Conservation (phyloP, 2,797 vertebrate species). For the Syngnathus rostellatus region DNA sequence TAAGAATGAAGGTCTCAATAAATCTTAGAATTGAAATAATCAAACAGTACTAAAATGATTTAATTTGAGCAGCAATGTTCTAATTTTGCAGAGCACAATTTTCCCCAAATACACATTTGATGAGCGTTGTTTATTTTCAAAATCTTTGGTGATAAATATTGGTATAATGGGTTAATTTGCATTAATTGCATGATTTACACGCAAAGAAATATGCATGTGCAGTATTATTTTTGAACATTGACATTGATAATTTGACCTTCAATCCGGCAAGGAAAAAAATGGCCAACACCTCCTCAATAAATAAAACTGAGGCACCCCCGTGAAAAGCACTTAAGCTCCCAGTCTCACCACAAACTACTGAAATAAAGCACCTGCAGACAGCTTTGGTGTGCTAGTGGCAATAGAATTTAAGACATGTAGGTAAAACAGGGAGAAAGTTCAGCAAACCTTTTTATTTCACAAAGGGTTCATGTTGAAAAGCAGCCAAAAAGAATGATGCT, state of each 20-base stretch:
- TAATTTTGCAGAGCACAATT: too few relatives aligned
- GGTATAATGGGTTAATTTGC: too few relatives aligned
- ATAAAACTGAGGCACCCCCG: neutral
- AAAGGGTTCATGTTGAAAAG: neutral
- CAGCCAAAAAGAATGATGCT: neutral
- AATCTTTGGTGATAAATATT: too few relatives aligned
- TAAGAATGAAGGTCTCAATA: too few relatives aligned
- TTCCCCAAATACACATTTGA: too few relatives aligned
- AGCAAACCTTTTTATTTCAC: neutral
- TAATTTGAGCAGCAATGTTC: too few relatives aligned
- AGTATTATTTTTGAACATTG: neutral
- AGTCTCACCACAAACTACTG: neutral
- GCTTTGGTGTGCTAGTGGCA: neutral
- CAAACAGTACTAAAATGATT: too few relatives aligned
- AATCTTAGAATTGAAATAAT: too few relatives aligned
- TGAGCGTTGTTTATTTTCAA: too few relatives aligned
- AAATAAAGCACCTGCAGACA: neutral
- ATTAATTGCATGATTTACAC: too few relatives aligned
- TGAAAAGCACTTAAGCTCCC: constrained; percentile 2
- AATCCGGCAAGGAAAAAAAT: neutral
- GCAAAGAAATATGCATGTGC: neutral
- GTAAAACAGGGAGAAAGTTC: neutral
- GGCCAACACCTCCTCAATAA: neutral
- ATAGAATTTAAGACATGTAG: neutral
- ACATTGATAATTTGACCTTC: neutral